Evolutionary conservation across 1,140 invertebrate genomes (phyloP), one percentile per base, ranked within the genome.

Genomic region (Olivierus martensii): DNA sequence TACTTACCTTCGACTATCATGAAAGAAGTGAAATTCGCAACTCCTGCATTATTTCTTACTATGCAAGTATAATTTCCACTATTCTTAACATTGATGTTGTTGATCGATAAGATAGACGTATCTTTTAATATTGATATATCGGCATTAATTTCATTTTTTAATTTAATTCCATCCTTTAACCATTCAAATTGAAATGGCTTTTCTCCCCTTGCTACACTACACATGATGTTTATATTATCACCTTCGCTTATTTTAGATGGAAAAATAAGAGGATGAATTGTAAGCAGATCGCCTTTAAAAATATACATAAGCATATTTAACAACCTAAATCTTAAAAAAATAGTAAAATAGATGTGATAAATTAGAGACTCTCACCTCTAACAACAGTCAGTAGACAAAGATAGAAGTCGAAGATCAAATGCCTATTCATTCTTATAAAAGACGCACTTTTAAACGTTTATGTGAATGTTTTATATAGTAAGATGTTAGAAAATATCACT

Each of bases 1-100:
- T n/a, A 36, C 38, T 39, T 53, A 57, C 55, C 55, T 52, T 52
- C 48, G 0, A 57, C 51, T 18, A 45, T 12, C 7, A 57, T 34
- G 0, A 42, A 3, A 0, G 84, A 79, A 5, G 81, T 79, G 60
- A 82, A 82, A 15, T 74, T 69, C 58, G 83, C 84, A 46, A 77
- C 75, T 37, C 85, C 84, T 21, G 86, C 85, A 34, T 84, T 77
- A 71, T 90, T 90, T n/a, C 53, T 48, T 5, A 59, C 66, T 3
- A 55, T 56, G 19, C 66, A 67, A n/a, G 66, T 65, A 38, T 67
- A 67, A 45, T 66, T 67, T 17, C 66, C 66, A 17, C 44, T 37
- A 37, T 52, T 28, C 15, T 53, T 28, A 7, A 34, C 2, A 17
- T 44, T 35, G 28, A 57, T 48, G 9, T 46, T 39, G 17, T 28